A percentile compares a stretch with the other conserved stretches of the same genome.
Evolutionary conservation across 2,113 vertebrate genomes (phyloP).

Genomic region (Corydoras maculifer): DNA sequence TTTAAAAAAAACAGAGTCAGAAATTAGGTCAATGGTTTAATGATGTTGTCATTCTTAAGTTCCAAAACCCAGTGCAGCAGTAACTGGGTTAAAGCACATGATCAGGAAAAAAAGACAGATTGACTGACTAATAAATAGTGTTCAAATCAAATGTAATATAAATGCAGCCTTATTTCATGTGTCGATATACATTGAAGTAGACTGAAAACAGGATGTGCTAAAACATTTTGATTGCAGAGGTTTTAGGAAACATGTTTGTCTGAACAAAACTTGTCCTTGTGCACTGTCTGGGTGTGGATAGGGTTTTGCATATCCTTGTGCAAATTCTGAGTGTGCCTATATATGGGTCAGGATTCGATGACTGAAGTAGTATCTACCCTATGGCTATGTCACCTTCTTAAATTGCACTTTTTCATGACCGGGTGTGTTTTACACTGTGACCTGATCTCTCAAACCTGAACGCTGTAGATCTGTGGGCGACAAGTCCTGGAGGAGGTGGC

Average conservation of each 20-base stretch:
- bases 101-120: no score
- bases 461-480: conserved; percentile 25
- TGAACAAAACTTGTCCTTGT: not conserved
- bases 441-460: conserved; percentile 8
- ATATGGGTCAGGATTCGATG: not conserved
- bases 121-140: no score
- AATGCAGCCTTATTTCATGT: not conserved
- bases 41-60: no score
- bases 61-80: no score
- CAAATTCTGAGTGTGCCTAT: conserved; percentile 26
- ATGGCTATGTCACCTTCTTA: conserved; percentile 1
- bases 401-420: not conserved
- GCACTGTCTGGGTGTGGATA: conserved; percentile 5
- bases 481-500: conserved; percentile 32
- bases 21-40: no score
- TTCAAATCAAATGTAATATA: not conserved
- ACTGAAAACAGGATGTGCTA: not conserved
- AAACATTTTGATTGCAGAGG: not conserved
- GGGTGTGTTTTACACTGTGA: conserved; percentile 15
- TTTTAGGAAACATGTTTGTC: not conserved
- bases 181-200: not conserved
- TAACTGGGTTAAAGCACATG: no score
- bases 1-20: no score
- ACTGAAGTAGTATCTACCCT: conserved; percentile 17
- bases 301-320: conserved; percentile 40